Conservation (phyloP, 2,888 invertebrate genomes). For the Lamellibrachia columna region DNA sequence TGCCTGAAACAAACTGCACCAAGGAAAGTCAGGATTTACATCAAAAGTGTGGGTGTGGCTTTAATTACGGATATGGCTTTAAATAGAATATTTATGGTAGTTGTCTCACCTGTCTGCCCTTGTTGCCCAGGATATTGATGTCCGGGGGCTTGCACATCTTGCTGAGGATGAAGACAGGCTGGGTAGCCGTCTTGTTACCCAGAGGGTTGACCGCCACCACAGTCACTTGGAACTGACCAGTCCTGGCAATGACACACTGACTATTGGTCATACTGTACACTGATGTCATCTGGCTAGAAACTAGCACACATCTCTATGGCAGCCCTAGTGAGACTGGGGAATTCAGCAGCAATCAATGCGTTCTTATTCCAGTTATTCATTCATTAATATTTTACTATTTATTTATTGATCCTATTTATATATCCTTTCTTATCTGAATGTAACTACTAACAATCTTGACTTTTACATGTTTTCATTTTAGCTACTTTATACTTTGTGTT, state of each 20-base stretch:
- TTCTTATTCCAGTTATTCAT: not conserved
- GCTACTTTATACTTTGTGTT: no score
- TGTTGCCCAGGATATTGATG: slow-evolving; percentile 42
- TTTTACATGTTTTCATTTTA: no score
- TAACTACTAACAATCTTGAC: no score
- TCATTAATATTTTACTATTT: no score
- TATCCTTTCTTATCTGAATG: no score
- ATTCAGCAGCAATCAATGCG: not conserved
- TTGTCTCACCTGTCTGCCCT: slow-evolving; percentile 11
- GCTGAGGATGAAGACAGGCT: slow-evolving; percentile 54
- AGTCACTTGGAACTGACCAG: slow-evolving; percentile 54
- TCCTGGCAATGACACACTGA: slow-evolving; percentile 47
- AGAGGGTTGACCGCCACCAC: slow-evolving; percentile 54
- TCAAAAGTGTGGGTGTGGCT: no score
- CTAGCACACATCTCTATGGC: slow-evolving; percentile 13
- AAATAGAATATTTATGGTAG: not conserved
- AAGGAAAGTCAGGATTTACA: no score
- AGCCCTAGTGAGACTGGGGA: not conserved
- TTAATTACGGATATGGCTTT: not conserved
- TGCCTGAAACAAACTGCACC: no score
- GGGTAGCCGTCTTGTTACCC: slow-evolving; percentile 47
- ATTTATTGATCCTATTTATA: no score
- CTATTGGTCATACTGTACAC: not conserved
- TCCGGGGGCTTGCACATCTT: slow-evolving; percentile 51
- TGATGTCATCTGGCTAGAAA: not conserved